A percentile compares a stretch with the other conserved stretches of the same genome.
Conservation (phyloP, 2,797 vertebrate species). For the Chloroceryle inda region DNA sequence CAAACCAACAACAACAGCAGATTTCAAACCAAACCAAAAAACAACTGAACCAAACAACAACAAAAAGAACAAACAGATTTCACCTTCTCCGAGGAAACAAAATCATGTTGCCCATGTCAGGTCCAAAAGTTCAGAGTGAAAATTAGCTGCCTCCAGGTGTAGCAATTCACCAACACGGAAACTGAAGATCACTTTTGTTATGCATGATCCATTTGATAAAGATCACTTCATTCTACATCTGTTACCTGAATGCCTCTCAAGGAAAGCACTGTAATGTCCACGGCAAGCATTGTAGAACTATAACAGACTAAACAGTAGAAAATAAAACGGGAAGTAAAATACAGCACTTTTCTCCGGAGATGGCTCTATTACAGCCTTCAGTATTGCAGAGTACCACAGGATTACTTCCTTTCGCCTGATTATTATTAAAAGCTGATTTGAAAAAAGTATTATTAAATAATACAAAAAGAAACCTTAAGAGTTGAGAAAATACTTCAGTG, state of each 20-base stretch:
- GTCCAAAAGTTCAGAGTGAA: neutral
- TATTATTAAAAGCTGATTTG: constrained; percentile 47
- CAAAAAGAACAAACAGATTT: neutral
- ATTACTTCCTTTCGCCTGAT: constrained; percentile 32
- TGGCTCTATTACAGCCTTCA: constrained; percentile 29
- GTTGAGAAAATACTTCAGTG: neutral
- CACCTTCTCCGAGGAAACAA: neutral
- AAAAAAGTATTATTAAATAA: neutral
- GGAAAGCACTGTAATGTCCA: neutral
- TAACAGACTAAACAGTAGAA: constrained; percentile 40
- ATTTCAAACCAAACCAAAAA: neutral
- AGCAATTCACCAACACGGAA: neutral
- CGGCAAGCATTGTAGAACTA: neutral
- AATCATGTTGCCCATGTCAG: rapidly evolving
- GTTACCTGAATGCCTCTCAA: neutral
- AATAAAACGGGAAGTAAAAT: neutral
- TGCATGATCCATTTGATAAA: neutral
- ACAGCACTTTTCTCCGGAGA: neutral
- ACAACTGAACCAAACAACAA: neutral
- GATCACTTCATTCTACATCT: neutral
- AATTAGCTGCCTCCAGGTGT: neutral
- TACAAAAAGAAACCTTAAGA: neutral
- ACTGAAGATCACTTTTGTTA: neutral
- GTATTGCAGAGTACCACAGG: neutral
- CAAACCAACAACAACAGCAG: too few species aligned